phyloP scores from a whole-genome alignment of 2,113 vertebrate genomes.

The Rhinoderma darwinii region DNA sequence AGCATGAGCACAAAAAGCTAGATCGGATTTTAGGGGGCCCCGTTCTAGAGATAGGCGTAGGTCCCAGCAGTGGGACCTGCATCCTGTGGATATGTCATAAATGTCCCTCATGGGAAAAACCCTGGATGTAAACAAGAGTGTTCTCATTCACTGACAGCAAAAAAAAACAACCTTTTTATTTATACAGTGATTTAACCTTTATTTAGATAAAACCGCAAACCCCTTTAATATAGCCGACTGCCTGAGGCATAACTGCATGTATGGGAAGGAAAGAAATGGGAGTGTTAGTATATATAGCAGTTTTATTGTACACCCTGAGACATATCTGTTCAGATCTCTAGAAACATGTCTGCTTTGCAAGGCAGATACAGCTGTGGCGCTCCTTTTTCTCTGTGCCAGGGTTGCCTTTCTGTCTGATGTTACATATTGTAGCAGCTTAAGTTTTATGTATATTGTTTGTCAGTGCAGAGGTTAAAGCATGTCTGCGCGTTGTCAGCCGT shows the following conservation, averaged over 20 bases:
- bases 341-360: background rate
- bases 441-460: conserved; percentile 8
- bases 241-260: background rate
- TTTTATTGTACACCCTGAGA: background rate
- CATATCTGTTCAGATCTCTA: background rate
- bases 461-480: conserved; percentile 11
- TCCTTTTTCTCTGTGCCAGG: background rate
- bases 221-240: too few relatives aligned
- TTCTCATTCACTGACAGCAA: too few relatives aligned
- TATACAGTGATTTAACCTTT: too few relatives aligned
- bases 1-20: too few relatives aligned
- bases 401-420: background rate
- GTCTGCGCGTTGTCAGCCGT: background rate
- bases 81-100: too few relatives aligned
- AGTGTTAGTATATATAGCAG: background rate
- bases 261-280: background rate
- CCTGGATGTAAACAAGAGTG: too few relatives aligned
- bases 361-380: background rate
- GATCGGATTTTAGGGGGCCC: too few relatives aligned
- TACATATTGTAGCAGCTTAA: background rate
- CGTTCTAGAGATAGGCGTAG: too few relatives aligned
- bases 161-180: too few relatives aligned
- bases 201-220: too few relatives aligned
- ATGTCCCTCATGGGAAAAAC: too few relatives aligned
- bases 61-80: too few relatives aligned